Evolutionary conservation across 2,888 invertebrate species (phyloP).

Genomic region (Drosophila bunnanda): DNA sequence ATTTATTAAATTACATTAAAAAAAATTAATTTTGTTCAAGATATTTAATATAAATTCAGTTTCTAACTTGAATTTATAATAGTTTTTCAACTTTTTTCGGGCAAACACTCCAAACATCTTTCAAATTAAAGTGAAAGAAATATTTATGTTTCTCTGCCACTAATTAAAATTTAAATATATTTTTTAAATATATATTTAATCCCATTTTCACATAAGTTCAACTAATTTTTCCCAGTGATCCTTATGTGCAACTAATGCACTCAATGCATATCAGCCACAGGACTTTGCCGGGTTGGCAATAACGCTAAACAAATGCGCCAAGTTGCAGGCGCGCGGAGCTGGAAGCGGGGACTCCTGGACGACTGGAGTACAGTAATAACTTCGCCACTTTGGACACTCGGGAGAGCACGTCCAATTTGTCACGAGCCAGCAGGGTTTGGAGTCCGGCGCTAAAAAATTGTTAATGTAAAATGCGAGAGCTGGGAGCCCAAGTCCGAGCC

Average conservation of each 20-base stretch:
- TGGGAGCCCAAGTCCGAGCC: slow-evolving; percentile 4
- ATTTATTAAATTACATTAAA: too few species aligned
- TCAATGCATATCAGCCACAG: slow-evolving; percentile 72
- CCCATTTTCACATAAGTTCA: not conserved
- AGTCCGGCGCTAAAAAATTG: slow-evolving; percentile 29
- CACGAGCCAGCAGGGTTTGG: slow-evolving; percentile 57
- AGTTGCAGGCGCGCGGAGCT: not conserved
- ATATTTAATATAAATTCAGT: too few species aligned
- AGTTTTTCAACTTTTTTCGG: too few species aligned
- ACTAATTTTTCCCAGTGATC: not conserved
- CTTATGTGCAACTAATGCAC: slow-evolving; percentile 55
- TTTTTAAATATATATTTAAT: too few species aligned
- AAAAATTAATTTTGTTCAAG: too few species aligned
- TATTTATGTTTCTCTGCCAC: too few species aligned
- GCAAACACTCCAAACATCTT: too few species aligned
- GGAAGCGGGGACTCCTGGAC: slow-evolving; percentile 5
- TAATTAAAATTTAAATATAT: not conserved
- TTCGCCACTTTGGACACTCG: slow-evolving; percentile 64
- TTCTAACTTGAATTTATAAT: too few species aligned
- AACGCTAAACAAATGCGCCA: slow-evolving; percentile 67
- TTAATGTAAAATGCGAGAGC: slow-evolving; percentile 41
- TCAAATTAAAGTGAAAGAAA: too few species aligned
- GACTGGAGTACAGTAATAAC: slow-evolving; percentile 56
- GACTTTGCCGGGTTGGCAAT: slow-evolving; percentile 60
- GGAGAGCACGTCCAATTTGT: slow-evolving; percentile 75